Evolutionary conservation across 2,797 vertebrate genomes (phyloP).

Genomic region (Linurgus olivaceus): DNA sequence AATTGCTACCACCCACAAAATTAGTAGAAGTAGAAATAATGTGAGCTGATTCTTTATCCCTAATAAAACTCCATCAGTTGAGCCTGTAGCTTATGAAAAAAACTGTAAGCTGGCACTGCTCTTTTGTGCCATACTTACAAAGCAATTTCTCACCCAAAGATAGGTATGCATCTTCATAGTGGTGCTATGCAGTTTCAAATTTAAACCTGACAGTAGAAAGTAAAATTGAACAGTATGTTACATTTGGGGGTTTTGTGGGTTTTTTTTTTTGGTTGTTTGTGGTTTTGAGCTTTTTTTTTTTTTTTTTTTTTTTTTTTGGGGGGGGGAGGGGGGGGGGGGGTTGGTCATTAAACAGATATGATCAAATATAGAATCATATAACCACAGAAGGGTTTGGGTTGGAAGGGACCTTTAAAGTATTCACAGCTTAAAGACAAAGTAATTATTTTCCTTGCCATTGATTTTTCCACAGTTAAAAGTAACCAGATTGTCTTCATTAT

Average conservation of each 20-base stretch:
- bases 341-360: neutral
- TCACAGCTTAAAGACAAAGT: neutral
- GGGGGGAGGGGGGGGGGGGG: too few relatives aligned
- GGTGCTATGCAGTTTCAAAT: neutral
- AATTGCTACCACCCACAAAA: neutral
- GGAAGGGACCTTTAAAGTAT: neutral
- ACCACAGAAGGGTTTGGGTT: neutral
- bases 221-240: neutral
- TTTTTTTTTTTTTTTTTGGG: too few relatives aligned
- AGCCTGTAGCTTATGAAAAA: neutral
- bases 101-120: neutral
- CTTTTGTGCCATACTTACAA: neutral
- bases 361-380: neutral
- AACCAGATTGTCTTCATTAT: neutral
- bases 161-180: neutral
- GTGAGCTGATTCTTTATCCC: neutral
- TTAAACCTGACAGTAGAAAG: neutral
- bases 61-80: neutral
- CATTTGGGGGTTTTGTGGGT: neutral
- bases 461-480: neutral
- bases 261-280: fast-evolving
- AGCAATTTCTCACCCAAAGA: neutral
- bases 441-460: neutral
- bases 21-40: neutral
- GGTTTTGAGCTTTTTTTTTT: neutral